Base-by-base conservation (phyloP, 2,797 vertebrate species). In the Neostethus bicornis region DNA sequence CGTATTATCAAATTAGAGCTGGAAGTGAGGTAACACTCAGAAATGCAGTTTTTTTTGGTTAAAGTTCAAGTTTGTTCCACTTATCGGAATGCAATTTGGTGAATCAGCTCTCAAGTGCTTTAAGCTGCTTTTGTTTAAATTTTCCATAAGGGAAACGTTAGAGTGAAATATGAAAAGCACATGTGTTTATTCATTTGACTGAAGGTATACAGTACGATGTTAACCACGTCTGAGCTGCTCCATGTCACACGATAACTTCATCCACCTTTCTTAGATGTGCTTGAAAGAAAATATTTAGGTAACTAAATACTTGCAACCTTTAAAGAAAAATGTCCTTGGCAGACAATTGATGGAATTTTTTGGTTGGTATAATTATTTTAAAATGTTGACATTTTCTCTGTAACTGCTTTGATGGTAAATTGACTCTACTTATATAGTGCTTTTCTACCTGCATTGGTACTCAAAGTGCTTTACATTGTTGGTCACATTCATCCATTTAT, bases 141-240 rank as follows among this genome's bases (percentile, higher is more conserved):
- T 75, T 60, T 49, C 44, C 38, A 50, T 72, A 66, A 68, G 57
- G 37, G 42, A 78, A 78, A 74, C 63, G 70, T 61, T 58, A 44
- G 28, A n/a, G 32, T 66, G 64, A 66, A 66, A 70, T 28, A 34
- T 21, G 37, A 54, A 69, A 69, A 76, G 26, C 31, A 52, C 32
- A 67, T 62, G 16, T 13, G 62, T 86, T 85, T 87, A 84, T 89
- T 90, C 86, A 82, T 46, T 70, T 19, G 77, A 72, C 59, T 26
- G 38, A 64, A 79, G 58, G 63, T 73, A 19, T 54, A 47, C 49
- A 56, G 74, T 50, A 57, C 66, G 61, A 86, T 61, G 59, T 72
- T 67, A 74, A 75, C 55, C 70, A 51, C 81, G 79, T 81, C 83
- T 79, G 80, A 85, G 76, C 64, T 75, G 21, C 41, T 67, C 72